Percentiles rank a stretch among this genome's conserved stretches.
These are phyloP conservation scores for Harpagus bidentatus DNA, from an alignment of 2,113 vertebrate species.

Conservation along the genomic window DNA sequence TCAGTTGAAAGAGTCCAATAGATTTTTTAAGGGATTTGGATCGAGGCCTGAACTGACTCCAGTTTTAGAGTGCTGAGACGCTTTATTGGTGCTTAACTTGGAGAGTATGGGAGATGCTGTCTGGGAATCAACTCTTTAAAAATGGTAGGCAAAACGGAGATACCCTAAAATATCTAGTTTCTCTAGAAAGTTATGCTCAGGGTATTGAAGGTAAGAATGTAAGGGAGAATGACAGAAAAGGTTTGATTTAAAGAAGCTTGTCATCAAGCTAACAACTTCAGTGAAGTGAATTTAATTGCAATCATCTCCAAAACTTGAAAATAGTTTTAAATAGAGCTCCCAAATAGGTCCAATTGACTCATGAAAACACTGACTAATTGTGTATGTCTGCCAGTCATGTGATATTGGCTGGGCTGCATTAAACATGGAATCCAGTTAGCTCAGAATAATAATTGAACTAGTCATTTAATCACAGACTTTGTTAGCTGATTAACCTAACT, in stretches of 20 bases:
- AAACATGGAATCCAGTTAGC: background rate
- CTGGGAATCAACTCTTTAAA: background rate
- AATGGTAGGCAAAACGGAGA: background rate
- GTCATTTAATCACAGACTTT: background rate
- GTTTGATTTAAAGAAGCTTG: background rate
- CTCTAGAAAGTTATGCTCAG: background rate
- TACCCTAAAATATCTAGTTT: background rate
- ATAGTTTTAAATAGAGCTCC: background rate
- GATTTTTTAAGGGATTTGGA: background rate
- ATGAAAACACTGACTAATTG: background rate
- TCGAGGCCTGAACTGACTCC: background rate
- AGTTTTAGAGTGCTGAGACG: background rate
- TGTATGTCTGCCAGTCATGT: background rate
- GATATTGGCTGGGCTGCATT: background rate
- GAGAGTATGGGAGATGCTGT: background rate
- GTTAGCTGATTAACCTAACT: background rate
- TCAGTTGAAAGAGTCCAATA: background rate
- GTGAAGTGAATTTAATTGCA: background rate
- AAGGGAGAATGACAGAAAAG: background rate
- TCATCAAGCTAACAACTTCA: background rate
- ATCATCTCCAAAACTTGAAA: background rate
- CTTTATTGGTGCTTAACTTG: background rate
- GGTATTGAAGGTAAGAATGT: background rate
- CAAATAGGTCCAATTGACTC: background rate
- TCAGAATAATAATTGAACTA: background rate